Evolutionary conservation across 2,113 vertebrate genomes (phyloP).

Genomic region (Lampris megalopsis): DNA sequence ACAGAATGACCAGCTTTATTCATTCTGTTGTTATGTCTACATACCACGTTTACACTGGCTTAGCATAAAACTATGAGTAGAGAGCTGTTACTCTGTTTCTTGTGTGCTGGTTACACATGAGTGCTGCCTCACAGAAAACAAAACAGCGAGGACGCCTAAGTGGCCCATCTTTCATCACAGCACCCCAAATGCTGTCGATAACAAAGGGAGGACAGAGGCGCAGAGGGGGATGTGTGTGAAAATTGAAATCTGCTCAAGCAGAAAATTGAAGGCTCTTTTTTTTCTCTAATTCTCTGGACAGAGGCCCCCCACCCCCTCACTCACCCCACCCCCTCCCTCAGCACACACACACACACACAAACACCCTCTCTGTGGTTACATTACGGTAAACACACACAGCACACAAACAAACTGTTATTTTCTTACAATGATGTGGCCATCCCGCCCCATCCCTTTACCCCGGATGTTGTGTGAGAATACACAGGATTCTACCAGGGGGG

Average conservation of each 20-base stretch:
- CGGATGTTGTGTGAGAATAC: conserved; percentile 34
- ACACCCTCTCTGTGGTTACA: neutral
- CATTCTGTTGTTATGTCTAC: too few relatives aligned
- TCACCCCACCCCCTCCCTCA: conserved; percentile 19
- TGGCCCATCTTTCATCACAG: conserved; percentile 64
- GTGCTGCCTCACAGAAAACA: conserved; percentile 21
- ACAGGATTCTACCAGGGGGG: conserved; percentile 41
- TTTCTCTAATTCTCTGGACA: conserved; percentile 53
- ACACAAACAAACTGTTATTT: neutral
- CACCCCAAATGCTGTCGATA: conserved; percentile 68
- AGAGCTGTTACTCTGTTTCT: too few relatives aligned
- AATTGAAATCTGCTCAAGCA: conserved; percentile 77
- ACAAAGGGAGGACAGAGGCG: conserved; percentile 55
- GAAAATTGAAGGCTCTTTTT: conserved; percentile 76
- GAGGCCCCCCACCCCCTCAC: conserved; percentile 8
- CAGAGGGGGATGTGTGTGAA: conserved; percentile 54
- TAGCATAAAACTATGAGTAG: too few relatives aligned
- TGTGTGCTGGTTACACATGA: too few relatives aligned
- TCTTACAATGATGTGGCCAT: neutral
- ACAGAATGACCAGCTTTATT: too few relatives aligned
- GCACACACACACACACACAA: conserved; percentile 38
- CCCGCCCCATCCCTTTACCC: neutral
- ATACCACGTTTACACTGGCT: too few relatives aligned
- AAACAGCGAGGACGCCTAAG: conserved; percentile 48
- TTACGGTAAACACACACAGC: neutral